Conservation (phyloP, 2,797 vertebrate genomes). For the Taeniopygia guttata region DNA sequence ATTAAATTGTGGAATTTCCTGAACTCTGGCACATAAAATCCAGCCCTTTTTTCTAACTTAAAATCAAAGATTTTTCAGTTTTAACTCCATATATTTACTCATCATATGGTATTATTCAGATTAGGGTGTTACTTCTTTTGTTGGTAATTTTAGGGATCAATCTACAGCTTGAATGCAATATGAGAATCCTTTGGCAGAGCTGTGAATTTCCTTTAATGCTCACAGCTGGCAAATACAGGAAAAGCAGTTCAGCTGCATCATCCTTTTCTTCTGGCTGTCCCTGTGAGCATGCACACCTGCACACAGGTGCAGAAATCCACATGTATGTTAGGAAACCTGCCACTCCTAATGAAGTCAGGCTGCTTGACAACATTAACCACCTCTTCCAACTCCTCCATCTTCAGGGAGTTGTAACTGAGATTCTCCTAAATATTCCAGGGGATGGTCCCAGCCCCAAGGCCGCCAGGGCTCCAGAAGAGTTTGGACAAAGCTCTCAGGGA, state of each 20-base stretch:
- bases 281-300: background rate
- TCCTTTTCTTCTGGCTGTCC: background rate
- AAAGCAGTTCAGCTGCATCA: background rate
- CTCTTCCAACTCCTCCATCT: background rate
- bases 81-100: background rate
- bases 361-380: background rate
- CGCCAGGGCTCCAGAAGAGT: background rate
- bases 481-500: rapidly evolving
- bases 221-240: background rate
- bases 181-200: background rate
- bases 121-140: background rate
- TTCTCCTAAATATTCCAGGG: background rate
- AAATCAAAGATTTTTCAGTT: background rate
- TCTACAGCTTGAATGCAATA: background rate
- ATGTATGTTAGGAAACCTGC: background rate
- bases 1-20: background rate
- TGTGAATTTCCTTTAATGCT: background rate
- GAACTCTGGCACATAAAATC: background rate
- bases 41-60: background rate
- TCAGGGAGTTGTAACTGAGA: background rate
- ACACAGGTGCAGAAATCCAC: background rate
- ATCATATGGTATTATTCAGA: background rate
- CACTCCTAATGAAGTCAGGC: background rate
- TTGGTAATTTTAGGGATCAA: background rate
- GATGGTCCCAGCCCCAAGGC: rapidly evolving